Percentiles rank a stretch among this genome's conserved stretches.
Evolutionary conservation across 2,888 invertebrate species (phyloP).

Genomic region (Pristionchus mayeri): DNA sequence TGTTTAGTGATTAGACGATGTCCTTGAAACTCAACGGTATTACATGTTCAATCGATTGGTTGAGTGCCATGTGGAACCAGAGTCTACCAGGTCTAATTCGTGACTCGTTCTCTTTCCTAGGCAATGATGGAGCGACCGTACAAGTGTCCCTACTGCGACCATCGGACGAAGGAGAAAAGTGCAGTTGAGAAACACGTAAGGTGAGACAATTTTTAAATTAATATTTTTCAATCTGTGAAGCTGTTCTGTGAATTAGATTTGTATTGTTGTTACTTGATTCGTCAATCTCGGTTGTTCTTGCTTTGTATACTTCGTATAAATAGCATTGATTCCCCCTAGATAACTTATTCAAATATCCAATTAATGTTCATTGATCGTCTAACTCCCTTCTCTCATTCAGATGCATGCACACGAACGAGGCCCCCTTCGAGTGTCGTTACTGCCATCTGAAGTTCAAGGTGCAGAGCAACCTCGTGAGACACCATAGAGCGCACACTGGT

Average conservation of each 20-base stretch:
- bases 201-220: slow-evolving; percentile 13
- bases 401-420: slow-evolving; percentile 69
- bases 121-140: slow-evolving; percentile 63
- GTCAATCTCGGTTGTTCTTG: no score
- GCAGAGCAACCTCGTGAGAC: slow-evolving; percentile 69
- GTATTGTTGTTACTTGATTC: not conserved
- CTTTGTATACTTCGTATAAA: not conserved
- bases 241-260: no score
- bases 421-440: slow-evolving; percentile 66
- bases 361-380: not conserved
- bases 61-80: not conserved
- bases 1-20: no score
- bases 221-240: no score
- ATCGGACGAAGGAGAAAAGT: slow-evolving; percentile 65
- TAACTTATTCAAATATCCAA: no score
- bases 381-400: slow-evolving; percentile 48
- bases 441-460: slow-evolving; percentile 68
- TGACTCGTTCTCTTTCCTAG: slow-evolving; percentile 23
- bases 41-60: not conserved
- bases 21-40: no score
- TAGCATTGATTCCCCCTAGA: not conserved
- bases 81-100: not conserved
- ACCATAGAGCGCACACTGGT: slow-evolving; percentile 69
- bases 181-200: slow-evolving; percentile 69
- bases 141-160: slow-evolving; percentile 69